Percentiles rank a stretch among this genome's conserved stretches.
Evolutionary conservation across 2,888 invertebrate genomes (phyloP).

Genomic region (Nomada fucata): DNA sequence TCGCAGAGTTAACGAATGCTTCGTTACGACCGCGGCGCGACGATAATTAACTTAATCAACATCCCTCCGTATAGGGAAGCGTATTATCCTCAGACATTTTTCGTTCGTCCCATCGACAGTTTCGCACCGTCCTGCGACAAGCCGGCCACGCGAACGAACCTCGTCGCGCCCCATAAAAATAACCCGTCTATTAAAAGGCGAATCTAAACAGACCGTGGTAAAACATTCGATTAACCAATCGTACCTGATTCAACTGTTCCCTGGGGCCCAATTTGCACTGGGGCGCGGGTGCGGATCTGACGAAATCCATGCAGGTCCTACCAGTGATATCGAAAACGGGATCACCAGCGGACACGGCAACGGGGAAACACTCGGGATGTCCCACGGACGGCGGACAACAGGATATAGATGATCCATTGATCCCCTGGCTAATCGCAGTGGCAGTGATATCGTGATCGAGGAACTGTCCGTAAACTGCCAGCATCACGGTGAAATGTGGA

Average conservation of each 20-base stretch:
- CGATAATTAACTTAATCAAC: constrained; percentile 44
- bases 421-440: constrained; percentile 90
- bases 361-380: constrained; percentile 94
- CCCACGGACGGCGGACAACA: constrained; percentile 86
- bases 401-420: constrained; percentile 89
- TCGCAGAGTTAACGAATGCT: constrained; percentile 29
- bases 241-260: constrained; percentile 94
- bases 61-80: constrained; percentile 10
- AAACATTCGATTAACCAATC: background rate
- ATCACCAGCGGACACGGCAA: constrained; percentile 88
- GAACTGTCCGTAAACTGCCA: constrained; percentile 96
- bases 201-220: background rate
- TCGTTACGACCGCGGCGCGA: constrained; percentile 12
- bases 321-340: constrained; percentile 89
- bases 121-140: background rate
- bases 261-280: constrained; percentile 91
- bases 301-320: constrained; percentile 93
- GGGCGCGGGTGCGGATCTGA: constrained; percentile 92
- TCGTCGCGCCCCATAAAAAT: background rate
- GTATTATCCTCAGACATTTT: constrained; percentile 15
- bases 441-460: constrained; percentile 95
- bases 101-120: background rate
- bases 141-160: background rate
- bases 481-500: constrained; percentile 91
- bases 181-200: background rate